Base-by-base conservation (phyloP, 2,113 vertebrate species). In the Nycticebus coucang region DNA sequence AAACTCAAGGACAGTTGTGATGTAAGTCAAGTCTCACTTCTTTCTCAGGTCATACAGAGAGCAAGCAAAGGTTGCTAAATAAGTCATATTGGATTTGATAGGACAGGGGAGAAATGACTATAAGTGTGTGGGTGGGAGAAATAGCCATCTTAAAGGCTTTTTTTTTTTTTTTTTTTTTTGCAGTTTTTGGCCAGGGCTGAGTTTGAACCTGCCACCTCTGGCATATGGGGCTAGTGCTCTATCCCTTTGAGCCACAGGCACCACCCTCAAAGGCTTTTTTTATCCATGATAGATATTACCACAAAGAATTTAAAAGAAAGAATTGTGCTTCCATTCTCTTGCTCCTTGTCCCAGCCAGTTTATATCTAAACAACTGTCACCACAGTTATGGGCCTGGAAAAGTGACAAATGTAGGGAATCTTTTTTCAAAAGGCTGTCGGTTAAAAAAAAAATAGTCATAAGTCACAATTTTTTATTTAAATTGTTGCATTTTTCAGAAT, bases 1-100 rank as follows among this genome's bases (percentile, higher is more conserved):
- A 97, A 97, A 93, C 30, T 33, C 87, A 95, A 94, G 60, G 64
- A 96, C 60, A 77, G n/a, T 21, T 91, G 37, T 79, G 74, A 91
- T 89, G 53, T n/a, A 41, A 95, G 72, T 96, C 69, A 88, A 84
- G 83, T 84, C 10, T 15, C 66, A 69, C 87, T 78, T 91, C 35
- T 93, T 22, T n/a, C 57, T 91, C 64, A 71, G 66, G 83, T 96
- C 80, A 92, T 45, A 50, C 19, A 80, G 15, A 83, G 75, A 91
- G 28, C 60, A 88, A 28, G 33, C 13, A 92, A 89, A 87, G 68
- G 22, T 11, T 71, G 28, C 75, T 91, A 94, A 91, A 96, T 71
- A 79, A 80, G 71, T 95, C 59, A 26, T 57, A 14, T 28, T 77
- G 45, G 30, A 77, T 78, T 87, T 92, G 64, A 69, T 89, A 55